Percentiles rank a stretch among this genome's conserved stretches.
These are phyloP conservation scores for Arrhopalites spinosus DNA, from an alignment of 2,888 invertebrate genomes.

Conservation along the genomic window DNA sequence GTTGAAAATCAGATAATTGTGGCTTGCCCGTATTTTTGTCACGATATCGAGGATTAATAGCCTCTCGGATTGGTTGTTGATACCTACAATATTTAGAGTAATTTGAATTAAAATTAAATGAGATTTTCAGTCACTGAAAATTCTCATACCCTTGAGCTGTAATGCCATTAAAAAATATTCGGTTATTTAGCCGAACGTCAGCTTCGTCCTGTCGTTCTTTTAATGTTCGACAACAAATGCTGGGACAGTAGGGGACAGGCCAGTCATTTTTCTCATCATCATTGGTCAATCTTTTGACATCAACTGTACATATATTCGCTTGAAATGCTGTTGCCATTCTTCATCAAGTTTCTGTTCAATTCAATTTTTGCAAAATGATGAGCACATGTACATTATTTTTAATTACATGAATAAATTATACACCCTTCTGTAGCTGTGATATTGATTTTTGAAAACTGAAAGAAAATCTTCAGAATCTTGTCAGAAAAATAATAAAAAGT, in stretches of 20 bases:
- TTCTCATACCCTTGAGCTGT: conserved; percentile 30
- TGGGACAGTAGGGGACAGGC: conserved; percentile 1
- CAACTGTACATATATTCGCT: not conserved
- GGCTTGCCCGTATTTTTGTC: conserved; percentile 48
- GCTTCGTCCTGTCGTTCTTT: conserved; percentile 30
- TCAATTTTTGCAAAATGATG: no score
- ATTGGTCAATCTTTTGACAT: not conserved
- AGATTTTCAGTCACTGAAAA: not conserved
- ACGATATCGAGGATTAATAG: conserved; percentile 44
- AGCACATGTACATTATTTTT: no score
- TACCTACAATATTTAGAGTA: conserved; percentile 32
- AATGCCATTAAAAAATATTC: conserved; percentile 35
- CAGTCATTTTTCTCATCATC: not conserved
- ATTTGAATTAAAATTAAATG: not conserved
- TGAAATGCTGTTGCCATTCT: not conserved
- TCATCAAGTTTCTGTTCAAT: no score
- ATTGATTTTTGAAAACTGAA: no score
- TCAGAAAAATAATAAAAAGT: no score
- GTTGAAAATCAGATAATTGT: conserved; percentile 42
- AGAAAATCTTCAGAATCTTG: no score
- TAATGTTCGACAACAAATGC: conserved; percentile 25
- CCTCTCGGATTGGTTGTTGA: conserved; percentile 50
- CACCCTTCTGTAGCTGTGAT: no score
- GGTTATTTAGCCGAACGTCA: conserved; percentile 25
- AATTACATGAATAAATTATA: no score